Evolutionary conservation across 2,797 vertebrate species (phyloP).

Genomic region (Choloepus didactylus): DNA sequence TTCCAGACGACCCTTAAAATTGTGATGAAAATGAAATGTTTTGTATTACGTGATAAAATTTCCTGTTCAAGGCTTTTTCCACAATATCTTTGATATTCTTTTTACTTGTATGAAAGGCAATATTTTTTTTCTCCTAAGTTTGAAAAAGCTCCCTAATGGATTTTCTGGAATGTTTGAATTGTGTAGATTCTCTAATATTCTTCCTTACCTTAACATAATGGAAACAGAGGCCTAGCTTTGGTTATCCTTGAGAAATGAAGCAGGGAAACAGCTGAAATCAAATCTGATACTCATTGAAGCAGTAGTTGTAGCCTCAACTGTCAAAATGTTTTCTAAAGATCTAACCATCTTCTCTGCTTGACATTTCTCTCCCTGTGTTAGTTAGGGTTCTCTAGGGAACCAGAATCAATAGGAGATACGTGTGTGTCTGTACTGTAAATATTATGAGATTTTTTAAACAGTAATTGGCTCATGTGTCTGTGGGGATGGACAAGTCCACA

Average conservation of each 20-base stretch:
- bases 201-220: background rate
- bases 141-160: background rate
- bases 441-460: no score
- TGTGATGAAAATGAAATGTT: constrained; percentile 37
- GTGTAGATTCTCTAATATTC: fast-evolving
- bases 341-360: background rate
- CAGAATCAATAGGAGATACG: no score
- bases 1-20: background rate
- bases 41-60: background rate
- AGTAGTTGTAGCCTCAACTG: fast-evolving
- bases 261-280: background rate
- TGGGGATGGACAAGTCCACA: no score
- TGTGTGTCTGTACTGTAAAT: no score
- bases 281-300: fast-evolving
- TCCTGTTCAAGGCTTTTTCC: background rate
- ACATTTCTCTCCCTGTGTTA: background rate
- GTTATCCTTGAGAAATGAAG: background rate
- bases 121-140: background rate
- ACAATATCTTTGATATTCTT: background rate
- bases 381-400: no score
- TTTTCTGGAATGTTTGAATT: background rate
- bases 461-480: no score
- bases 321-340: background rate
- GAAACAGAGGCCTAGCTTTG: background rate
- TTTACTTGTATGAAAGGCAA: background rate